Evolutionary conservation across 2,113 vertebrate genomes (phyloP), one percentile per base, ranked within the genome.

Genomic region (Gallinago media): DNA sequence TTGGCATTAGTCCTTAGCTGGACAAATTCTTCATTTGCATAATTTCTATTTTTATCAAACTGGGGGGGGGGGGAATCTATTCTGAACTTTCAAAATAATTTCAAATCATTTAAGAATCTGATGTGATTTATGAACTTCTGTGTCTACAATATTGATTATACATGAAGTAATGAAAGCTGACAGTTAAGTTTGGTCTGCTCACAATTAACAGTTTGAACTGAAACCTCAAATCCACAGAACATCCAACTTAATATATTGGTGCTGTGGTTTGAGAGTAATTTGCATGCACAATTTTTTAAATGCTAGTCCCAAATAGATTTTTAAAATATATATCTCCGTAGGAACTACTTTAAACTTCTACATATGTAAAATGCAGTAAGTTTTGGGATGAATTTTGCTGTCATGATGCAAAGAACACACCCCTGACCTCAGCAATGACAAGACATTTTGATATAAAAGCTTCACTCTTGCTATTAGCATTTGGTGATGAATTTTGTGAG

Each of bases 1-100:
- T 91, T 94, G 75, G 42, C 31, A 52, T 54, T 83, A 73, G 56
- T 75, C 50, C 63, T 90, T 67, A 86, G 25, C 44, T 22, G 77
- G 40, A 31, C 42, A 70, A 86, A 81, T 72, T 65, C 68, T 72
- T 94, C n/a, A 40, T 63, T 72, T 88, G 78, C 61, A 54, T 59
- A 1, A 18, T 62, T 78, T 50, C 46, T 61, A 0, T 47, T 88
- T 88, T 91, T 32, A 44, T 44, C 42, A 70, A 62, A 75, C 31
- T 26, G 31, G 38, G 11, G 20, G 29, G 29, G 23, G n/a, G 4
- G 16, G 1, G 22, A 72, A 36, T 15, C 4, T 61, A 9, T 20
- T 72, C 66, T 47, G 6, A 59, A 11, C 18, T 70, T 93, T 11
- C 7, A 75, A 86, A 71, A 62, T 49, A 47, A 61, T 63, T 55